A percentile compares a stretch with the other conserved stretches of the same genome.
Evolutionary conservation across 2,888 invertebrate genomes (phyloP).

Genomic region (Achlya flavicornis): DNA sequence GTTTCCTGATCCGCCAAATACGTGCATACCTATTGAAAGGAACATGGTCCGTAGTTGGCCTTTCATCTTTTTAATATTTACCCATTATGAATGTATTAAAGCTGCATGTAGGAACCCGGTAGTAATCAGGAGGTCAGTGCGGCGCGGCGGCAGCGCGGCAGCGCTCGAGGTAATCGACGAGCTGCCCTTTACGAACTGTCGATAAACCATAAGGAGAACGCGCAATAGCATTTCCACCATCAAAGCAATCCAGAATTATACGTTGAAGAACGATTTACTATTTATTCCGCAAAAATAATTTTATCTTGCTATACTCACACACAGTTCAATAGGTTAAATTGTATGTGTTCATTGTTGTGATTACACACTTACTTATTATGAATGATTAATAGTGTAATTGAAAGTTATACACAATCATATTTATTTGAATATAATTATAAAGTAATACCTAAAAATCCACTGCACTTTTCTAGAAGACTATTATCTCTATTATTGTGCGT

Average conservation of each 20-base stretch:
- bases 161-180: slow-evolving; percentile 60
- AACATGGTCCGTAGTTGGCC: slow-evolving; percentile 55
- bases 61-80: slow-evolving; percentile 63
- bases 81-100: slow-evolving; percentile 51
- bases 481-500: no score
- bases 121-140: slow-evolving; percentile 62
- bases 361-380: no score
- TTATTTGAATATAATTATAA: no score
- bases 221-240: slow-evolving; percentile 36
- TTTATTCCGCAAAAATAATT: background rate
- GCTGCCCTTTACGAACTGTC: slow-evolving; percentile 62
- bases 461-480: no score
- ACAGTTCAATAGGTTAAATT: no score
- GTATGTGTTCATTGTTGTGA: no score
- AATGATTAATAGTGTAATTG: no score
- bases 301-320: background rate
- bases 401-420: no score
- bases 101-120: slow-evolving; percentile 63
- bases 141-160: slow-evolving; percentile 16
- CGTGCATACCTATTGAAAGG: slow-evolving; percentile 51
- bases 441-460: no score
- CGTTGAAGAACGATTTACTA: slow-evolving; percentile 6
- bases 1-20: slow-evolving; percentile 65
- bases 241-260: slow-evolving; percentile 22
- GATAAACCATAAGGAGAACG: slow-evolving; percentile 56